Conservation (phyloP, 2,113 vertebrate genomes). For the Fregata magnificens region DNA sequence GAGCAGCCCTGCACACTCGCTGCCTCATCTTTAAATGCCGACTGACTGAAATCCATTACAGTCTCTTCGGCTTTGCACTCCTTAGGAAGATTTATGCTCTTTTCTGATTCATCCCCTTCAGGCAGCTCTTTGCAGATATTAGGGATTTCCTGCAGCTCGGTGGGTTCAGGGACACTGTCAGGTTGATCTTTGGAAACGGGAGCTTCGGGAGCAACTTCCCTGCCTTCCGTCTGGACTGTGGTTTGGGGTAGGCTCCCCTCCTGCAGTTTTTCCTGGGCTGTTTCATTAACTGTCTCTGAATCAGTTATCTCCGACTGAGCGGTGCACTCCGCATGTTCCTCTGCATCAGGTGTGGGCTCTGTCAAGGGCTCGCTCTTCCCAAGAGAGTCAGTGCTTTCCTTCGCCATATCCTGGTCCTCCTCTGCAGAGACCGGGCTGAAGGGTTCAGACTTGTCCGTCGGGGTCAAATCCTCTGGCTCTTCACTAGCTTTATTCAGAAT, state of each 20-base stretch:
- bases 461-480: neutral
- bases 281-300: constrained; percentile 27
- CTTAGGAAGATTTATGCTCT: neutral
- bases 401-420: neutral
- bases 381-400: neutral
- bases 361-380: constrained; percentile 34
- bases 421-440: neutral
- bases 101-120: neutral
- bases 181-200: neutral
- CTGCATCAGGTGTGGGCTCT: constrained; percentile 6
- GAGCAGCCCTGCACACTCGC: neutral
- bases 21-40: neutral
- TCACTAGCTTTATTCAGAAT: constrained; percentile 22
- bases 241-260: neutral
- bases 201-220: rapidly evolving
- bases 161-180: neutral
- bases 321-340: neutral
- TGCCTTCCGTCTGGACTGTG: neutral
- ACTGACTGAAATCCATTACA: neutral
- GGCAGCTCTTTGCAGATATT: neutral
- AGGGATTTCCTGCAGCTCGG: constrained; percentile 2
- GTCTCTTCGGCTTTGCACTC: neutral
- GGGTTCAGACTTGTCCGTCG: neutral
- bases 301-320: neutral
- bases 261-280: constrained; percentile 6